Conservation (phyloP, 2,113 vertebrate species). For the Electrona antarctica region DNA sequence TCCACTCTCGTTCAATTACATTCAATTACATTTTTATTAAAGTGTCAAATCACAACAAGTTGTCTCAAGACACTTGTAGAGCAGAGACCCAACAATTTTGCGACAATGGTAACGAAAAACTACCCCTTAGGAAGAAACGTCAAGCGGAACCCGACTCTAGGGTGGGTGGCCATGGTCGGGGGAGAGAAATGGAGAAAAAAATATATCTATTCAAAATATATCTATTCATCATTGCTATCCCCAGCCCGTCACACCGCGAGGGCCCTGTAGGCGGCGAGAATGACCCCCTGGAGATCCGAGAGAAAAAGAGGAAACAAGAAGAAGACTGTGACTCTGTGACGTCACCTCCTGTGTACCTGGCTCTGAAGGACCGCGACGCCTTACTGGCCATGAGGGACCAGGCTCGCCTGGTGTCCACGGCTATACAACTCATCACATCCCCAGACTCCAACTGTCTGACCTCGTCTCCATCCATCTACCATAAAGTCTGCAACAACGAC, state of each 20-base stretch:
- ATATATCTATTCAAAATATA: too few species aligned
- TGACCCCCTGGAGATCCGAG: constrained; percentile 65
- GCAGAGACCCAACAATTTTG: too few species aligned
- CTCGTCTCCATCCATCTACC: constrained; percentile 71
- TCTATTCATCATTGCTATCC: not conserved
- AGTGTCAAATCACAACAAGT: too few species aligned
- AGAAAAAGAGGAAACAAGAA: constrained; percentile 57
- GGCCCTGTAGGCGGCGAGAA: constrained; percentile 76
- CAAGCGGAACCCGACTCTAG: too few species aligned
- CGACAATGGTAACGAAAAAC: too few species aligned
- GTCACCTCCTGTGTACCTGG: constrained; percentile 65
- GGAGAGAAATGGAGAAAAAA: too few species aligned
- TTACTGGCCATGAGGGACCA: constrained; percentile 89
- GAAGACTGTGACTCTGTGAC: constrained; percentile 48
- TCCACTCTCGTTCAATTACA: too few species aligned
- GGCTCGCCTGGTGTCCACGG: constrained; percentile 87
- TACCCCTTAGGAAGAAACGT: too few species aligned
- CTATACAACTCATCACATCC: constrained; percentile 90
- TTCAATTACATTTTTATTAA: too few species aligned
- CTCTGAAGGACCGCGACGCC: constrained; percentile 84
- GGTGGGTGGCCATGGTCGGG: too few species aligned
- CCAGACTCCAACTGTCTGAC: constrained; percentile 87
- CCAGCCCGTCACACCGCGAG: constrained; percentile 75
- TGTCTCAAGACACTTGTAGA: too few species aligned
- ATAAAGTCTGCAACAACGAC: constrained; percentile 84